These are phyloP conservation scores for Monodelphis domestica DNA, from an alignment of 2,797 vertebrate genomes.

Conservation along the genomic window DNA sequence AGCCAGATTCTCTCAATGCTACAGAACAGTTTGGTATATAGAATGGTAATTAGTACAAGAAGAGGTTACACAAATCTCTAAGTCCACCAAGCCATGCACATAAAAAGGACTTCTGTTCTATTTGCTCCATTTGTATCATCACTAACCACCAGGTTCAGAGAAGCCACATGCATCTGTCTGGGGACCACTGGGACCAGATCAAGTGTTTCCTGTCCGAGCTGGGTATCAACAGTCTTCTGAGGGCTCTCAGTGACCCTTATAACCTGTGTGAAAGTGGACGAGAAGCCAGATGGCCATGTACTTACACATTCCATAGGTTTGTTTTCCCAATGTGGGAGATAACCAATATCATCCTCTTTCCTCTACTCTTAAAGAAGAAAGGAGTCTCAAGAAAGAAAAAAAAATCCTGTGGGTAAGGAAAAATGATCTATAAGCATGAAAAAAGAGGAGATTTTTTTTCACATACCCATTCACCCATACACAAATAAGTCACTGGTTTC, in stretches of 20 bases:
- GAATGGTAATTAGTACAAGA: background rate
- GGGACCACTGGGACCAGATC: constrained; percentile 77
- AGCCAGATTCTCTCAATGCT: background rate
- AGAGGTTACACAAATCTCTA: background rate
- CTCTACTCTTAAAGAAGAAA: constrained; percentile 66
- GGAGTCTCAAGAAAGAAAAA: constrained; percentile 45
- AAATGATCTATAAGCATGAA: background rate
- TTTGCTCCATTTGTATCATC: constrained; percentile 60
- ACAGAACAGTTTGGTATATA: background rate
- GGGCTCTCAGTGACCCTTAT: constrained; percentile 87
- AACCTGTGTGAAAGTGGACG: constrained; percentile 87
- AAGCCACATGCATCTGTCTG: constrained; percentile 70
- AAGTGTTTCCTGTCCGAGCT: constrained; percentile 84
- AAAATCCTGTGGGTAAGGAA: background rate
- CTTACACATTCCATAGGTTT: constrained; percentile 83
- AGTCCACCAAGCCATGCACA: background rate
- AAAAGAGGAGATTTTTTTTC: constrained; percentile 3
- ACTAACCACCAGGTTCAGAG: constrained; percentile 72
- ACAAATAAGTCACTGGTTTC: too few relatives aligned
- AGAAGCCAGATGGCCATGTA: constrained; percentile 83
- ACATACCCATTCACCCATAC: background rate
- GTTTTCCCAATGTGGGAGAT: constrained; percentile 80
- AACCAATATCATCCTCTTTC: constrained; percentile 64
- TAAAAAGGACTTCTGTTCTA: background rate
- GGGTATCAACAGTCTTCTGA: constrained; percentile 81